Conservation (phyloP, 2,888 invertebrate genomes). For the Melanchra persicariae region DNA sequence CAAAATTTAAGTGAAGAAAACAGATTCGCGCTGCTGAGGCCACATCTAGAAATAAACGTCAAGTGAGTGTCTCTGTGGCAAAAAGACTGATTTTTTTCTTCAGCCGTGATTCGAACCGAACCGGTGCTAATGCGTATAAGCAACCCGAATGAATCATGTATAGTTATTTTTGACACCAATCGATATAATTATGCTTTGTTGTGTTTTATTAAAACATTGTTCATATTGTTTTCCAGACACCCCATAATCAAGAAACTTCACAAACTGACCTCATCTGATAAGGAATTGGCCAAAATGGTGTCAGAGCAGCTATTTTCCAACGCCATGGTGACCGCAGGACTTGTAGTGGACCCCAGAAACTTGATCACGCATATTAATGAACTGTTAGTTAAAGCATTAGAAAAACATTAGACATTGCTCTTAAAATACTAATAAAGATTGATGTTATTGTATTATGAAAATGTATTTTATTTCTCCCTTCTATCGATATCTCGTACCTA, state of each 20-base stretch:
- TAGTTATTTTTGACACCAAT: no score
- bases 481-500: neutral
- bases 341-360: slow-evolving; percentile 97
- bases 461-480: slow-evolving; percentile 13
- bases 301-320: slow-evolving; percentile 97
- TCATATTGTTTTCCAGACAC: slow-evolving; percentile 91
- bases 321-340: slow-evolving; percentile 98
- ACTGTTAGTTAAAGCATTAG: slow-evolving; percentile 94
- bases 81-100: neutral
- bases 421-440: slow-evolving; percentile 37
- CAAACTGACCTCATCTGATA: slow-evolving; percentile 93
- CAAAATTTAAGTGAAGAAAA: slow-evolving; percentile 95
- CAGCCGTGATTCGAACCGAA: neutral
- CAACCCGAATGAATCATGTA: no score
- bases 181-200: neutral
- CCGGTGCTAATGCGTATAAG: no score
- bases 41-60: slow-evolving; percentile 98
- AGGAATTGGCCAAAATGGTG: slow-evolving; percentile 95
- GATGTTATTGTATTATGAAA: slow-evolving; percentile 15
- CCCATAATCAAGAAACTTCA: slow-evolving; percentile 97
- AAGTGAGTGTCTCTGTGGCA: slow-evolving; percentile 90
- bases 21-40: slow-evolving; percentile 96
- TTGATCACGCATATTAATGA: slow-evolving; percentile 97
- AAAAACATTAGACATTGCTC: slow-evolving; percentile 91
- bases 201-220: neutral